These are phyloP conservation scores for Drosophila quinaria DNA, from an alignment of 2,888 invertebrate genomes.

Conservation along the genomic window DNA sequence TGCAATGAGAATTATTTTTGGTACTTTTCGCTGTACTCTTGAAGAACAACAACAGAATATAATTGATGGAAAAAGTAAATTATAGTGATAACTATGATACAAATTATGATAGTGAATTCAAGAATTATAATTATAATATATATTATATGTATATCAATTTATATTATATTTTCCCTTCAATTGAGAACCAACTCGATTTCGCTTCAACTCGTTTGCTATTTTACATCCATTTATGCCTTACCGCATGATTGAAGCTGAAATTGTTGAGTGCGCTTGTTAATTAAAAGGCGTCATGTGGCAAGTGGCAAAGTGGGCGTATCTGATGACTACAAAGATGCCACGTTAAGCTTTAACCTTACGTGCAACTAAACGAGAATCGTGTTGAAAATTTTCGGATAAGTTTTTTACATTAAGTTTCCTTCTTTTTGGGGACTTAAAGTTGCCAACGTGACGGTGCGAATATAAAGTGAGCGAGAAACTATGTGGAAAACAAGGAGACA, in stretches of 20 bases:
- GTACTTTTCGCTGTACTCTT: neutral
- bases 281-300: constrained; percentile 43
- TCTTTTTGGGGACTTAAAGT: constrained; percentile 28
- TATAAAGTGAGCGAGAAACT: constrained; percentile 31
- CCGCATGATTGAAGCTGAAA: constrained; percentile 31
- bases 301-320: constrained; percentile 19
- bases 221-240: constrained; percentile 12
- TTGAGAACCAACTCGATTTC: neutral
- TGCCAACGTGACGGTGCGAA: constrained; percentile 41
- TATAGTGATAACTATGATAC: neutral
- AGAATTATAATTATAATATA: neutral
- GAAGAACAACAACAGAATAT: neutral
- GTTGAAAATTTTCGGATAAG: constrained; percentile 20
- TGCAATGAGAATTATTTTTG: constrained; percentile 12
- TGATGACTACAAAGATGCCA: constrained; percentile 34
- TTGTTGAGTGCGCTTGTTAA: constrained; percentile 38
- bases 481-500: constrained; percentile 21
- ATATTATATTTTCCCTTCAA: neutral
- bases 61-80: neutral
- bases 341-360: constrained; percentile 35
- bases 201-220: neutral
- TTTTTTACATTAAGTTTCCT: constrained; percentile 16
- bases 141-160: neutral
- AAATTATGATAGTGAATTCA: neutral
- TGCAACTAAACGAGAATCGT: constrained; percentile 9